phyloP scores from a whole-genome alignment of 2,113 vertebrate species.

The Bettongia penicillata region DNA sequence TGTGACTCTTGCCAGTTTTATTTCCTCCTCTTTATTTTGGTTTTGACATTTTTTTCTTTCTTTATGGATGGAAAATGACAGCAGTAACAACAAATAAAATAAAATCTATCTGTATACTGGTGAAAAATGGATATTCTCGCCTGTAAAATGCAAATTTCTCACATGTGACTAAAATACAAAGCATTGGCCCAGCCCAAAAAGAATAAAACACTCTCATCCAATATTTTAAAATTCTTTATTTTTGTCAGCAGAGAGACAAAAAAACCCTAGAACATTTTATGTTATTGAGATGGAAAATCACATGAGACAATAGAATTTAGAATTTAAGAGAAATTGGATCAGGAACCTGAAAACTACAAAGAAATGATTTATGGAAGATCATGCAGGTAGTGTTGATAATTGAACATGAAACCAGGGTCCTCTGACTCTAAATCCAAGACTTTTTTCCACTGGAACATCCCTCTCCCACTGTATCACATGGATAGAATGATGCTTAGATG shows the following conservation, averaged over 20 bases:
- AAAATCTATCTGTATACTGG: constrained; percentile 49
- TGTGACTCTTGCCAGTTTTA: constrained; percentile 57
- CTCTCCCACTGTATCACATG: neutral
- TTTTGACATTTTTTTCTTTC: constrained; percentile 66
- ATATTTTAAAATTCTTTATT: constrained; percentile 24
- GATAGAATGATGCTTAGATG: neutral
- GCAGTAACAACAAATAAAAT: constrained; percentile 57
- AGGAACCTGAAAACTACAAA: neutral
- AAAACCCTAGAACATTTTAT: neutral
- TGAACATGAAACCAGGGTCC: neutral
- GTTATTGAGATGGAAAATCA: neutral
- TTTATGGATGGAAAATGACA: constrained; percentile 54
- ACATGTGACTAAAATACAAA: constrained; percentile 40
- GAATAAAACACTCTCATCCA: constrained; percentile 27
- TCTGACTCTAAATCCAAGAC: neutral
- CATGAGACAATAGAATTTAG: neutral
- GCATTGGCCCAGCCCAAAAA: constrained; percentile 29
- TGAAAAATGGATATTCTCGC: constrained; percentile 43
- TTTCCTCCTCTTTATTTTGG: constrained; percentile 69
- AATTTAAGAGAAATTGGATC: constrained; percentile 44
- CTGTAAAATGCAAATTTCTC: constrained; percentile 36
- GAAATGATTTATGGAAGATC: neutral
- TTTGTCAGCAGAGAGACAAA: neutral
- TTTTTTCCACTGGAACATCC: neutral
- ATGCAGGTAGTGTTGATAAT: neutral